These are phyloP conservation scores for Saguinus midas DNA, from an alignment of 2,113 vertebrate species.

Conservation along the genomic window DNA sequence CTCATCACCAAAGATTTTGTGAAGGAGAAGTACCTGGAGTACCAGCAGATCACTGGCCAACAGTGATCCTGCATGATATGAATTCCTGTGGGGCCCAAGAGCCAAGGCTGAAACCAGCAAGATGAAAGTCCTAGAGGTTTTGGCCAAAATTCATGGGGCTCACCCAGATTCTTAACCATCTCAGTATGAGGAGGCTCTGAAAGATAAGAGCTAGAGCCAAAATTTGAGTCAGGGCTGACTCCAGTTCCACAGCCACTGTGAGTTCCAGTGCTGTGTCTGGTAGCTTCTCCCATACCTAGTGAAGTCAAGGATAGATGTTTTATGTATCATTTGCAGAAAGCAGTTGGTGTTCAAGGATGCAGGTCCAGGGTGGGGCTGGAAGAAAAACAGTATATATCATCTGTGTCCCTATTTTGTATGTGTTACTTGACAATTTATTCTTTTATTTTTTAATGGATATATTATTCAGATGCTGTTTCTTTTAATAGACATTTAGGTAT, in stretches of 20 bases:
- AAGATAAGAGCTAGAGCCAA: neutral
- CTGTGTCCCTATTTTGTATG: neutral
- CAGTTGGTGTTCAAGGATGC: neutral
- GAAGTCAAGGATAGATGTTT: neutral
- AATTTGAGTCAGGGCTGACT: neutral
- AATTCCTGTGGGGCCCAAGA: neutral
- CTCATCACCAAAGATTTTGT: neutral
- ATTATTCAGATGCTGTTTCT: neutral
- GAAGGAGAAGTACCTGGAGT: neutral
- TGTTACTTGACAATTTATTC: neutral
- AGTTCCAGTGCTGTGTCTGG: neutral
- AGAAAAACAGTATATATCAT: neutral
- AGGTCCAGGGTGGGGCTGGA: neutral
- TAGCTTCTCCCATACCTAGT: neutral
- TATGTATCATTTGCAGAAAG: neutral
- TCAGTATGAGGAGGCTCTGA: neutral
- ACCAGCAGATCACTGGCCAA: neutral
- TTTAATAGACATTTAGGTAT: neutral
- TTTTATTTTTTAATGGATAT: neutral
- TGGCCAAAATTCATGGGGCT: neutral
- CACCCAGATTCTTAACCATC: neutral
- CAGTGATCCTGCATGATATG: neutral
- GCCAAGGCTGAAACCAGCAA: neutral
- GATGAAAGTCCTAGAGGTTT: neutral
- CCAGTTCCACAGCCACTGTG: neutral